Percentiles rank a stretch among this genome's conserved stretches.
These are phyloP conservation scores for Oxyura jamaicensis DNA, from an alignment of 2,113 vertebrate species.

Conservation along the genomic window DNA sequence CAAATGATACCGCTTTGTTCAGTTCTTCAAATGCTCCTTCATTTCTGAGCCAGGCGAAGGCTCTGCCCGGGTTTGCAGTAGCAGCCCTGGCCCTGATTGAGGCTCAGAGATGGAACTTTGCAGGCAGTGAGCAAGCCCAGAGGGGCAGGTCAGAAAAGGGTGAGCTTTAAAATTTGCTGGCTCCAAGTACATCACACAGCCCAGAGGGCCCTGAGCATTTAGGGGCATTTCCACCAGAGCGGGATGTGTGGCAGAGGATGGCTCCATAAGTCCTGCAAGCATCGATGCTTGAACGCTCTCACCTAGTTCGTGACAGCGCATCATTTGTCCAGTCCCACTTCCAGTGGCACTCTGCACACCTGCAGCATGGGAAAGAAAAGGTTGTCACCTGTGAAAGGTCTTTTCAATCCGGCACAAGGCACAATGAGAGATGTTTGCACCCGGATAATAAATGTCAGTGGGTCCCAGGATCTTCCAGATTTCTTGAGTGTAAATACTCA, in stretches of 20 bases:
- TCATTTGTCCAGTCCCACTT: not conserved
- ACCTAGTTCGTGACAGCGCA: not conserved
- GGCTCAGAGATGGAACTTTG: not conserved
- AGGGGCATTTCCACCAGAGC: not conserved
- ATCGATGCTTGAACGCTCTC: not conserved
- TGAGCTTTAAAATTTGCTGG: not conserved
- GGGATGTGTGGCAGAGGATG: not conserved
- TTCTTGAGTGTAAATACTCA: not conserved
- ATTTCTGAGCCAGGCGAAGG: not conserved
- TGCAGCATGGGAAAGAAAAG: not conserved
- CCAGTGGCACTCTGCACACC: not conserved
- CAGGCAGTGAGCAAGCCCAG: not conserved
- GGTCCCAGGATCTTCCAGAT: too few relatives aligned
- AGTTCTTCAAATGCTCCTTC: not conserved
- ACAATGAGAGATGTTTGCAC: not conserved
- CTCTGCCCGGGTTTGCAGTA: not conserved
- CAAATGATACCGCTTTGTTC: not conserved
- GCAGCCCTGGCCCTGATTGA: not conserved
- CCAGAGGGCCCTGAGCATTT: not conserved
- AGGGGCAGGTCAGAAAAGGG: not conserved
- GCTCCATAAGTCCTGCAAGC: not conserved
- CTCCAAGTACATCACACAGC: fast-evolving
- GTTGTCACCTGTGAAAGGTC: not conserved
- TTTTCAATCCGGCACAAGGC: not conserved
- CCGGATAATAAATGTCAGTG: not conserved